Percentiles rank a stretch among this genome's conserved stretches.
Evolutionary conservation across 2,888 invertebrate species (phyloP).

Genomic region (Spisula subtruncata): DNA sequence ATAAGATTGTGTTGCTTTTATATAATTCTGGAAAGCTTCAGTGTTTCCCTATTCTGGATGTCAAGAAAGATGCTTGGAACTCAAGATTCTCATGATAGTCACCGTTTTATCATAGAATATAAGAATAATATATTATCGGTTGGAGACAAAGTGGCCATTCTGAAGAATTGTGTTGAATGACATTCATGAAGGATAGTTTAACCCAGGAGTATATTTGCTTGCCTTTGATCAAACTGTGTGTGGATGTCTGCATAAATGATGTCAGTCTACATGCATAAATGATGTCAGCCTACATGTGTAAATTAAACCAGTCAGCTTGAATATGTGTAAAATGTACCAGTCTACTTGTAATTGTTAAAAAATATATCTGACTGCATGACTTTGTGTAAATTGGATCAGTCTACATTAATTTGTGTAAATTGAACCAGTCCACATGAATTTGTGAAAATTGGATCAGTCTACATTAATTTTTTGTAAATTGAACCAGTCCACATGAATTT

Average conservation of each 20-base stretch:
- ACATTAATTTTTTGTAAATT: not conserved
- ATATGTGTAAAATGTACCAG: not conserved
- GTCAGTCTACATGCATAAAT: not conserved
- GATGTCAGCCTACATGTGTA: too few relatives aligned
- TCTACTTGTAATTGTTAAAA: not conserved
- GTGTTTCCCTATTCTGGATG: too few relatives aligned
- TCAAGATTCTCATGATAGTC: too few relatives aligned
- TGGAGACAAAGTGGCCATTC: not conserved
- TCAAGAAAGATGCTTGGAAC: too few relatives aligned
- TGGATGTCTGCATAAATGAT: not conserved
- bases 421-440: not conserved
- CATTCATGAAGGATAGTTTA: not conserved
- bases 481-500: not conserved
- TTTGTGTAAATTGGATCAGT: not conserved
- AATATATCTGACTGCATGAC: not conserved
- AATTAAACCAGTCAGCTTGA: not conserved
- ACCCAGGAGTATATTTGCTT: not conserved
- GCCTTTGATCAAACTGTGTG: not conserved
- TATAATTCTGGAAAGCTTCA: too few relatives aligned
- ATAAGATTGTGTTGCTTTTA: too few relatives aligned
- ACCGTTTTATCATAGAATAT: too few relatives aligned
- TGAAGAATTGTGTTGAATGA: not conserved
- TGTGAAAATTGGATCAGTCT: not conserved
- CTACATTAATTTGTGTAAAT: not conserved
- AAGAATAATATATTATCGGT: not conserved